Percentiles rank a stretch among this genome's conserved stretches.
Conservation (phyloP, 2,888 invertebrate genomes). For the Fissipunctia ypsillon region DNA sequence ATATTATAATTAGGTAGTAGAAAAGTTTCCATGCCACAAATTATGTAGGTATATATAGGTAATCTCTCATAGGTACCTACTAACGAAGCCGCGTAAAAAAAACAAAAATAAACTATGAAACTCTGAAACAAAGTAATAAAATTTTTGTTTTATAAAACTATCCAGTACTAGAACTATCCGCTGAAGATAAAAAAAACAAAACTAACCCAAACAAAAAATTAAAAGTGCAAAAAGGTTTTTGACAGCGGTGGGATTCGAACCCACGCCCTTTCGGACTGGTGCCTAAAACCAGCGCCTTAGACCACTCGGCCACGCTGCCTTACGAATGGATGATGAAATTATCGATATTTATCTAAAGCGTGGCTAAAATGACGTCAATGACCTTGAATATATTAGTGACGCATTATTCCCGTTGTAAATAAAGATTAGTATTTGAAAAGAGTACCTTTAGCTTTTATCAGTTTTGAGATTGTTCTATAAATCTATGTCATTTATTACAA, state of each 20-base stretch:
- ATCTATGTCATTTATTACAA: background rate
- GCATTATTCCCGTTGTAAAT: constrained; percentile 6
- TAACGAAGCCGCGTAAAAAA: no score
- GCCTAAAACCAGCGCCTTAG: constrained; percentile 94
- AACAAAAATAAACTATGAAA: no score
- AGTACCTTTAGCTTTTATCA: no score
- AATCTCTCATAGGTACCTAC: no score
- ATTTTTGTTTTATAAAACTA: background rate
- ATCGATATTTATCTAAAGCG: background rate
- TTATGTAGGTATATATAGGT: no score
- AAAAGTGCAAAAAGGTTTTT: constrained; percentile 74
- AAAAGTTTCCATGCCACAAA: no score
- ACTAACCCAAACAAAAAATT: background rate
- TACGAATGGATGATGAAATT: constrained; percentile 90
- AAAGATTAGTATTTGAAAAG: no score
- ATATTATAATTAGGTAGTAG: no score
- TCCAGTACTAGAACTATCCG: no score
- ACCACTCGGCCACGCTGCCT: constrained; percentile 93
- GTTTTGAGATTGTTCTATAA: no score
- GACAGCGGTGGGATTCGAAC: constrained; percentile 93
- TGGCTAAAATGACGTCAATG: constrained; percentile 24
- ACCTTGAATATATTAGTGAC: constrained; percentile 23
- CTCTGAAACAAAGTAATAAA: background rate
- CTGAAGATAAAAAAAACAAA: no score
- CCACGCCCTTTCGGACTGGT: constrained; percentile 93